A percentile compares a stretch with the other conserved stretches of the same genome.
Conservation (phyloP, 2,888 invertebrate genomes). For the Drosophila acutilabella region DNA sequence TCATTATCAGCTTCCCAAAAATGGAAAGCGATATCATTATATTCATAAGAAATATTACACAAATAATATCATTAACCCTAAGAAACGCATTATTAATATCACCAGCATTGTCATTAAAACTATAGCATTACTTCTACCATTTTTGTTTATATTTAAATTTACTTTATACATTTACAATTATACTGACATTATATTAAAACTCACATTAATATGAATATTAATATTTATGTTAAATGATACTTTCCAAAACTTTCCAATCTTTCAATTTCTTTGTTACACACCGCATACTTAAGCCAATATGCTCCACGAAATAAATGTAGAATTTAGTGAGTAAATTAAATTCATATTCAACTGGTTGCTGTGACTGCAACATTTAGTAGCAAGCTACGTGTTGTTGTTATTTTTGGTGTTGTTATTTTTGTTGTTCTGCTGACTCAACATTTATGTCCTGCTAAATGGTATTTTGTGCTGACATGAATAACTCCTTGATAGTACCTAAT, state of each 20-base stretch:
- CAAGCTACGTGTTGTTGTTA: constrained; percentile 13
- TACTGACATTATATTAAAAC: too few species aligned
- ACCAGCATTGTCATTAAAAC: too few species aligned
- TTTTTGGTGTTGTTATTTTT: constrained; percentile 14
- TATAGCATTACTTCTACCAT: too few species aligned
- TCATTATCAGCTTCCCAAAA: too few species aligned
- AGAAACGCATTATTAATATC: too few species aligned
- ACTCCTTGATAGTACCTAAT: constrained; percentile 31
- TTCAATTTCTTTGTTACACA: neutral
- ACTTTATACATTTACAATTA: too few species aligned
- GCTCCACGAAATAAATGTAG: neutral
- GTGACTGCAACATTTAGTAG: constrained; percentile 30
- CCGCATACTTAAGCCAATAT: neutral
- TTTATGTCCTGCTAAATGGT: constrained; percentile 44
- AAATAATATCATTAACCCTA: too few species aligned
- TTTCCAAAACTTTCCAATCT: too few species aligned
- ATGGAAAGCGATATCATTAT: too few species aligned
- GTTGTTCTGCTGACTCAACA: constrained; percentile 40
- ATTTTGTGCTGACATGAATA: constrained; percentile 57
- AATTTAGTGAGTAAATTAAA: constrained; percentile 27
- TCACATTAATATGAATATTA: neutral
- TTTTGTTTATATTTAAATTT: too few species aligned
- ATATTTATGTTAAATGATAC: neutral
- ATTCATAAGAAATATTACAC: too few species aligned
- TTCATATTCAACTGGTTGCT: constrained; percentile 71